Evolutionary conservation across 2,888 invertebrate species (phyloP), one percentile per base, ranked within the genome.

Genomic region (Perizoma flavofasciatum): DNA sequence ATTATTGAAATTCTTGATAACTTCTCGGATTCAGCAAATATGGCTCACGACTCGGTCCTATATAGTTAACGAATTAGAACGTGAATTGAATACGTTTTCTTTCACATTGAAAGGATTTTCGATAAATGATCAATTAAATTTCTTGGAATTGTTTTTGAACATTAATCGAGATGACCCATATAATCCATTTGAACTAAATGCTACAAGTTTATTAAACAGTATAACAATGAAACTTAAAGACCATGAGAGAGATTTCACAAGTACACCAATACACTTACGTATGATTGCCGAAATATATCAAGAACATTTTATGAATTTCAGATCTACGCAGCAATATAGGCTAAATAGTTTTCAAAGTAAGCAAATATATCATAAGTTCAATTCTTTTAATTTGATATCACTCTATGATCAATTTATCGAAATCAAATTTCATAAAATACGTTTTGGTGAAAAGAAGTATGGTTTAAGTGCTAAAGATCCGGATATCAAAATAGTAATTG

Each of bases 11-110:
- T 39, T 52, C 1, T 50, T 73, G 3, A 65, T 59, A 33, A 54
- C 34, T 0, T 49, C 59, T 35, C 34, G 40, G 11, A 32, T 59
- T 3, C 0, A 33, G 35, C 6, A 37, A 41, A 8, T 73, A 5
- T 73, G 69, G 71, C 61, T 73, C n/a, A 64, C 71, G 10, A 68
- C 70, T 6, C 63, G 73, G 32, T 54, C 69, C 0, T 71, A 59
- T 32, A 64, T 63, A 40, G 49, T 63, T 22, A 55, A 56, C 34
- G 56, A 70, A 43, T 61, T 73, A 49, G 71, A 73, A 65, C 45
- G 49, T 32, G 63, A 53, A 34, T 51, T 73, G 22, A 59, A 59
- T 51, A 68, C 63, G 11, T 65, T 71, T 51, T 67, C 70, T n/a
- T 71, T 51, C 48, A 61, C 39, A 8, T 59, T 73, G 49, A 55